phyloP scores from a whole-genome alignment of 2,888 invertebrate species.

The Diarsia brunnea region DNA sequence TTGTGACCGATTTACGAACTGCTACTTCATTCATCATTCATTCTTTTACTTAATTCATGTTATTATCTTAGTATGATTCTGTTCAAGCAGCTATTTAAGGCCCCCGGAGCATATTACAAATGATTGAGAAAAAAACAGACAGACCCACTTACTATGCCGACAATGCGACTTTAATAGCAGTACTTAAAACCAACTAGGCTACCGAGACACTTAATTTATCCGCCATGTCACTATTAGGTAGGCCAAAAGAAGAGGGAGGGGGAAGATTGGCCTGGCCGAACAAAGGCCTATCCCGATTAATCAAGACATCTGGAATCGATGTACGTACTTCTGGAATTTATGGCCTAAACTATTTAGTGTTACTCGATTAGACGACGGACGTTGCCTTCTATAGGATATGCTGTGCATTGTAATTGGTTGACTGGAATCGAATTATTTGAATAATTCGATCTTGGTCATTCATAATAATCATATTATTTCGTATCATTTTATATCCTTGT shows the following conservation, averaged over 20 bases:
- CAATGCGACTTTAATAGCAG: constrained; percentile 16
- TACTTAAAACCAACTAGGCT: constrained; percentile 17
- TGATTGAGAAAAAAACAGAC: background rate
- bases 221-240: background rate
- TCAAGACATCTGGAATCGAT: constrained; percentile 33
- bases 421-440: background rate
- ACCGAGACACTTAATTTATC: constrained; percentile 28
- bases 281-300: constrained; percentile 21
- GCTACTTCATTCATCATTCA: too few species aligned
- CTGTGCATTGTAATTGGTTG: background rate
- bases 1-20: too few species aligned
- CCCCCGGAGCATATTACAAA: too few species aligned
- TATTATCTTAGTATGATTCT: too few species aligned
- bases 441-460: too few species aligned
- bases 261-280: background rate
- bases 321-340: constrained; percentile 40
- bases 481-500: too few species aligned
- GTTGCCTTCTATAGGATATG: background rate
- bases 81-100: too few species aligned
- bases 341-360: constrained; percentile 32
- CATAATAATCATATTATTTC: too few species aligned
- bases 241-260: background rate
- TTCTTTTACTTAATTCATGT: too few species aligned
- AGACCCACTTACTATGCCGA: background rate
- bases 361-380: constrained; percentile 21